Base-by-base conservation (phyloP, 1,140 invertebrate genomes). In the Hyphantria cunea region DNA sequence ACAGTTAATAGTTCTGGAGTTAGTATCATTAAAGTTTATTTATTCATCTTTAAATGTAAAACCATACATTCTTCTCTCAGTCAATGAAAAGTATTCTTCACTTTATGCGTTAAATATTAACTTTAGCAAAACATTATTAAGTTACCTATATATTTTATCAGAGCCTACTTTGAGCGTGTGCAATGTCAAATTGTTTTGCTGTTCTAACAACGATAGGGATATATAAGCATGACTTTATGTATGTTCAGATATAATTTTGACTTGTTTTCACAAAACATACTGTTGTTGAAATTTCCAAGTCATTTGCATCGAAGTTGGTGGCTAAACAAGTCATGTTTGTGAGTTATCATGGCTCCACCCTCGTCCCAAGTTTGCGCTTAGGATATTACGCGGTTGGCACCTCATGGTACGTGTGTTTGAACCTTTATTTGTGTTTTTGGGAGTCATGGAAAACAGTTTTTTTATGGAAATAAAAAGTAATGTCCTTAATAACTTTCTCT, bases 371-470 rank as follows among this genome's bases (percentile, higher is more conserved):
- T 9, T 48, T 25, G 14, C 45, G 6, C 11, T 39, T 10, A 48
- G 25, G 44, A 58, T 12, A 32, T n/a, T 25, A 37, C 48, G 44
- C 12, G 44, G 13, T 31, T 39, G 52, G 55, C 45, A 39, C 55
- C 44, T 10, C 34, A 11, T 34, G 33, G 55, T 58, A 39, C 55
- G 14, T 45, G 15, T 44, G 17, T 58, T 39, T 14, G n/a, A 12
- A n/a, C 14, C n/a, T 49, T 58, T 58, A 14, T 58, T 58, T 58
- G 55, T 58, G 34, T 48, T 47, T n/a, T 56, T n/a, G 41, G 41
- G 41, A 44, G 41, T 13, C 41, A 44, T 44, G 11, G 11, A n/a
- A 13, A 44, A 13, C 41, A 15, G 11, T 44, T 54, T 56, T 58
- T 58, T 33, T 48, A 58, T 58, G 39, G 15, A 41, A 48, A 25